phyloP scores from a whole-genome alignment of 2,797 vertebrate genomes.

The Malurus splendens region DNA sequence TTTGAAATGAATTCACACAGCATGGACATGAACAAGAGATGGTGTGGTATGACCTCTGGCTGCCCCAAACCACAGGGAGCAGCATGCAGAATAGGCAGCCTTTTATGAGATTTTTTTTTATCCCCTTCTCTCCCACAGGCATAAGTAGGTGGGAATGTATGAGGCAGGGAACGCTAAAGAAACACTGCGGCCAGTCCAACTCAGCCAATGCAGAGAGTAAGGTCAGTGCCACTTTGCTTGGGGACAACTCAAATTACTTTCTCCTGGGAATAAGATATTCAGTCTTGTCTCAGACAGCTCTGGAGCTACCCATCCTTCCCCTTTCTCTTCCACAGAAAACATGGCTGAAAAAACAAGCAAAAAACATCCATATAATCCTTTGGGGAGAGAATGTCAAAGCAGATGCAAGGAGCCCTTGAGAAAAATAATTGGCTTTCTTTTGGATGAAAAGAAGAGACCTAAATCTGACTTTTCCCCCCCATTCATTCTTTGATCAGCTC shows the following conservation, averaged over 20 bases:
- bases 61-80: conserved; percentile 2
- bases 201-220: not conserved
- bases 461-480: not conserved
- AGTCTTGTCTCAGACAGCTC: not conserved
- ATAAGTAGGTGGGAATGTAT: conserved; percentile 18
- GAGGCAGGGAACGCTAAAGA: not conserved
- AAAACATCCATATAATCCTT: conserved; percentile 19
- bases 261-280: not conserved
- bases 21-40: not conserved
- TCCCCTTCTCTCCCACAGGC: not conserved
- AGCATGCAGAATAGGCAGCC: not conserved
- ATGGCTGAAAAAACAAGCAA: not conserved
- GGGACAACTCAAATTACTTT: conserved; percentile 1
- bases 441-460: not conserved
- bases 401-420: conserved; percentile 15
- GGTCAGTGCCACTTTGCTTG: not conserved
- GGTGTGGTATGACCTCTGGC: not conserved
- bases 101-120: conserved; percentile 2
- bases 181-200: not conserved
- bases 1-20: conserved; percentile 20
- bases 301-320: not conserved
- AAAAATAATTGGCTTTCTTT: conserved; percentile 47
- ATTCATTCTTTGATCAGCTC: conserved; percentile 18
- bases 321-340: not conserved
- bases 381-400: conserved; percentile 2